Base-by-base conservation (phyloP, 2,797 vertebrate genomes). In the Acomys russatus region DNA sequence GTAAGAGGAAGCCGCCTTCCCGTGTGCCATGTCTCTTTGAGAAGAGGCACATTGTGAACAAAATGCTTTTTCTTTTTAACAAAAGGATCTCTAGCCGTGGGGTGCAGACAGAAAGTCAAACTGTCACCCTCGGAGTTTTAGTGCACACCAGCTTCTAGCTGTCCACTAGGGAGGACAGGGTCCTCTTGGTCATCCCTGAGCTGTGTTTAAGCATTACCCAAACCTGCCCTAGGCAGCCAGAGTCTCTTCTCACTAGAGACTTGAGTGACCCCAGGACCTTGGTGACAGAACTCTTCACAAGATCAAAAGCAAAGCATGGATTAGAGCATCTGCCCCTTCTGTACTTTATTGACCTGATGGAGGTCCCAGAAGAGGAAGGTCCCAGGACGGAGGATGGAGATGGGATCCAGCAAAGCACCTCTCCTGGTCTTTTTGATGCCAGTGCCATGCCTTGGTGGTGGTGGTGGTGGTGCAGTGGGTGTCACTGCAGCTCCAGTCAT, bases 1-100 rank as follows among this genome's bases (percentile, higher is more conserved):
- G 51, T 1, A 1, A 3, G 9, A 20, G 1, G 7, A 61, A 74
- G 33, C 6, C 11, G 0, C 8, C 28, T 44, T 35, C 78, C 76
- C 6, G 9, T 9, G 0, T 7, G 51, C 23, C 61, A n/a, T n/a
- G n/a, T 25, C 44, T 15, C n/a, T 54, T 83, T 18, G 23, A 18
- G 77, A 44, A 38, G 22, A 78, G 68, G 61, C 30, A 33, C 44
- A n/a, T 14, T 25, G 56, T 6, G 70, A 14, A 22, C n/a, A 35
- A 86, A 79, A 9, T 1, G 6, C 15, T 23, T 78, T 30, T 49
- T 23, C 35, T 74, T 30, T 44, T 38, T 33, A n/a, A 59, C 35
- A 5, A 30, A 64, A 88, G 64, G 14, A 74, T 54, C 49, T n/a
- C 38, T n/a, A 23, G 38, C 56, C 18, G 12, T 14, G 63, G 74